Evolutionary conservation across 2,797 vertebrate species (phyloP).

Genomic region (Gymnoscopelus microlampas): DNA sequence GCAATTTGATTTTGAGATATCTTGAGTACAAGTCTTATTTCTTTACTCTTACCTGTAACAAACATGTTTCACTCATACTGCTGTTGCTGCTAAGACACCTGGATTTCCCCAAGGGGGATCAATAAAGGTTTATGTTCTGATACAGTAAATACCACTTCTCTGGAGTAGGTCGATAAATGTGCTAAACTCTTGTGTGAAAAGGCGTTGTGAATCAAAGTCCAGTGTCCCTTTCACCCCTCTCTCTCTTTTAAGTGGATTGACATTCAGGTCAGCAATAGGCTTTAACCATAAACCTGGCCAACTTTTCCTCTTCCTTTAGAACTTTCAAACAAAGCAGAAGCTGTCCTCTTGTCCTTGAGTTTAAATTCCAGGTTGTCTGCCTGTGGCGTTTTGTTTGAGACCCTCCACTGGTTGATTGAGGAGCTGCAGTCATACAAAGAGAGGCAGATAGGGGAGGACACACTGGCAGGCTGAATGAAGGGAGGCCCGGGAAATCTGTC

Average conservation of each 20-base stretch:
- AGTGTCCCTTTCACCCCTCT: constrained; percentile 48
- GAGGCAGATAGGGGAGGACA: constrained; percentile 42
- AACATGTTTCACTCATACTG: no score
- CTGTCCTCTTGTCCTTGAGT: constrained; percentile 57
- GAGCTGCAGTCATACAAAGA: constrained; percentile 28
- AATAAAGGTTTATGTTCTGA: no score
- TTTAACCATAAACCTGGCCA: constrained; percentile 39
- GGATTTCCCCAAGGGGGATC: no score
- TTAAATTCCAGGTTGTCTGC: constrained; percentile 36
- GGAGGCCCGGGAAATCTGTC: constrained; percentile 59
- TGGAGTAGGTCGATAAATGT: constrained; percentile 63
- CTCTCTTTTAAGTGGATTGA: constrained; percentile 73
- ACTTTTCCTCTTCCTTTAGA: constrained; percentile 42
- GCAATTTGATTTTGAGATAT: no score
- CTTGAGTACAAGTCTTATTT: no score
- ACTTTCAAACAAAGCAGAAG: constrained; percentile 47
- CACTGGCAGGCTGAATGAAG: constrained; percentile 34
- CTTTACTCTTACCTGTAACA: no score
- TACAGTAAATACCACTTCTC: constrained; percentile 53
- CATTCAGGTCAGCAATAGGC: constrained; percentile 66
- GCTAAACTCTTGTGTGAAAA: constrained; percentile 66
- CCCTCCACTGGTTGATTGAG: constrained; percentile 38
- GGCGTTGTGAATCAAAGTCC: constrained; percentile 57
- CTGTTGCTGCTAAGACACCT: no score
- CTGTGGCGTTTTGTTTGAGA: constrained; percentile 48